Percentiles rank a stretch among this genome's conserved stretches.
phyloP scores from a whole-genome alignment of 2,113 vertebrate species.

The Rhabdornis inornatus region DNA sequence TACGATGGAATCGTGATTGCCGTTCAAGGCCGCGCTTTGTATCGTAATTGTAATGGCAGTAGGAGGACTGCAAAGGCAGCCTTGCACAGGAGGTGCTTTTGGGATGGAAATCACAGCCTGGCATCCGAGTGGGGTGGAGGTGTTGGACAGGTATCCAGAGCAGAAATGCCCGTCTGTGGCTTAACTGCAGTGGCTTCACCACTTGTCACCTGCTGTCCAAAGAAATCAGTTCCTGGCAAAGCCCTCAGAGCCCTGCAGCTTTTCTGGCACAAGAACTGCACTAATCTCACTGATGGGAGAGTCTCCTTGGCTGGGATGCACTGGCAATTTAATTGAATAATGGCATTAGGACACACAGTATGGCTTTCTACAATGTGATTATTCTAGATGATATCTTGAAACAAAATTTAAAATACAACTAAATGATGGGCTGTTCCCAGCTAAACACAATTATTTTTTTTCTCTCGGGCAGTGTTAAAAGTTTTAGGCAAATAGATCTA shows the following conservation, averaged over 20 bases:
- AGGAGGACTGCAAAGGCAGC: neutral
- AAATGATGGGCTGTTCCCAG: neutral
- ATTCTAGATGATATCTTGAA: neutral
- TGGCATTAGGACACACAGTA: neutral
- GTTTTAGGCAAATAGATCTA: neutral
- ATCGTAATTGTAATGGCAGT: rapidly evolving
- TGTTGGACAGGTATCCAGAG: neutral
- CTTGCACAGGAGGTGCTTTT: neutral
- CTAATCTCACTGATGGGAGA: neutral
- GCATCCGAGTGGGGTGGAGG: neutral
- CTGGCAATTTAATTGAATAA: neutral
- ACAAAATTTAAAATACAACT: neutral
- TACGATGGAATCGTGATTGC: neutral
- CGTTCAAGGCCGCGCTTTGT: neutral
- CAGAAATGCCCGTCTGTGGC: neutral
- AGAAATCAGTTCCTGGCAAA: neutral
- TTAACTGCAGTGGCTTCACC: neutral
- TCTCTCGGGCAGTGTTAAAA: neutral
- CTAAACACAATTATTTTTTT: neutral
- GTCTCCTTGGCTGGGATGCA: neutral
- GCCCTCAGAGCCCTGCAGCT: neutral
- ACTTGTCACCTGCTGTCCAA: neutral
- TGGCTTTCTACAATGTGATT: neutral
- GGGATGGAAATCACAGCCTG: neutral
- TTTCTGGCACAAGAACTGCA: neutral